Conservation (phyloP, 1,140 invertebrate species). For the Parasteatoda tepidariorum region DNA sequence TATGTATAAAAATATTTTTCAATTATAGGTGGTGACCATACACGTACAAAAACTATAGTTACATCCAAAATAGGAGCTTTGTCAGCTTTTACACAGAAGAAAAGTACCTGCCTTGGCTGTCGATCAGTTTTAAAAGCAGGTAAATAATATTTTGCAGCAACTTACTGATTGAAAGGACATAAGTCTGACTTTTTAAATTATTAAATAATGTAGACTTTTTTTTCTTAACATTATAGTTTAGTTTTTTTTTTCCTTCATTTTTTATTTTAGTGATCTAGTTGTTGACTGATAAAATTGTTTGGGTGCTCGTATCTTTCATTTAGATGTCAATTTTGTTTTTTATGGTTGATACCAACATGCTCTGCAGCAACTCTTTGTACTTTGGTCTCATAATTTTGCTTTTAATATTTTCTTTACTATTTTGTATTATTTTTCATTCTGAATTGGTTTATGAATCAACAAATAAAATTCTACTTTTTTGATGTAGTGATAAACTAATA, state of each 20-base stretch:
- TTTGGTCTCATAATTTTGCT: too few relatives aligned
- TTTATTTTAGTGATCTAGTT: too few relatives aligned
- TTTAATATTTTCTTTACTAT: too few relatives aligned
- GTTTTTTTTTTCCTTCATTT: too few relatives aligned
- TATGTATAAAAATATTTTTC: too few relatives aligned
- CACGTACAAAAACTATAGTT: conserved; percentile 89
- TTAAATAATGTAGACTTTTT: not conserved
- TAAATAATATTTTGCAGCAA: conserved; percentile 66
- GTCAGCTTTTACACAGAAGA: conserved; percentile 91
- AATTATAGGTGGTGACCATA: conserved; percentile 89
- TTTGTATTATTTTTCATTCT: not conserved
- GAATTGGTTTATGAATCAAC: not conserved
- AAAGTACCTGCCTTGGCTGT: conserved; percentile 94
- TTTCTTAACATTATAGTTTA: not conserved
- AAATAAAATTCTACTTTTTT: not conserved
- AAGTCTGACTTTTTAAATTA: not conserved
- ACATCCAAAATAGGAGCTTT: conserved; percentile 96
- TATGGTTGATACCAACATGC: too few relatives aligned
- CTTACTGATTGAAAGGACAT: not conserved
- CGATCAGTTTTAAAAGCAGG: conserved; percentile 84
- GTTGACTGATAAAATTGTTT: too few relatives aligned
- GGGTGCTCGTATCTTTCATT: too few relatives aligned
- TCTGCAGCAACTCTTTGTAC: too few relatives aligned
- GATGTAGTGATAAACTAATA: not conserved
- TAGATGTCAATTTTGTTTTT: too few relatives aligned